Evolutionary conservation across 2,797 vertebrate species (phyloP), one percentile per base, ranked within the genome.

Genomic region (Crenuchus spilurus): DNA sequence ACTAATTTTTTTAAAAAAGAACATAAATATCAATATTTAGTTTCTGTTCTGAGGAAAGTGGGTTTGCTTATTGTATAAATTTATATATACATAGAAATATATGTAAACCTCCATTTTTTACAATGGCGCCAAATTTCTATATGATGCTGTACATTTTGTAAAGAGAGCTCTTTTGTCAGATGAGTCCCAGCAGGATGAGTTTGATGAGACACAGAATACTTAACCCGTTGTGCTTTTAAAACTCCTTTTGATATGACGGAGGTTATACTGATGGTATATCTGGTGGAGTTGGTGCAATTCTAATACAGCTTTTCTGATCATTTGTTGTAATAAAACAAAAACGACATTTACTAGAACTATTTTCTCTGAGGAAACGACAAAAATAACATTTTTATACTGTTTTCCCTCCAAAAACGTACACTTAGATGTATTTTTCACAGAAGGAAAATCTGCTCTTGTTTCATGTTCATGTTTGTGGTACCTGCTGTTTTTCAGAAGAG

Each of bases 371-470:
- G 86, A 83, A 87, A 78, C n/a, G n/a, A n/a, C n/a, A n/a, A 90
- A 91, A 52, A 48, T 20, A n/a, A n/a, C 94, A 91, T 90, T 91
- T 96, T 96, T 96, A 92, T 95, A 95, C 90, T 92, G 78, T 76
- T 88, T 86, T 95, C 86, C 84, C 75, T 48, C 33, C n/a, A n/a
- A 33, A 87, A 90, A 88, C 93, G 91, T 96, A 94, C 93, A 92
- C 95, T 97, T 97, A 95, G 92, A 92, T 96, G 94, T 97, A 96
- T 99, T 98, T 97, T 98, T 98, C 94, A 95, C 93, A 94, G 83
- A 94, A 92, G 92, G 90, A 74, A 94, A 94, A 94, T 95, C 92
- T 93, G 91, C 91, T 67, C 28, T 85, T 85, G 88, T 94, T 90
- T 89, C 88, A 90, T 93, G 86, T 92, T 86, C 77, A 91, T 91